Percentiles rank a stretch among this genome's conserved stretches.
Conservation (phyloP, 2,888 invertebrate genomes). For the Ennomos quercinarius region DNA sequence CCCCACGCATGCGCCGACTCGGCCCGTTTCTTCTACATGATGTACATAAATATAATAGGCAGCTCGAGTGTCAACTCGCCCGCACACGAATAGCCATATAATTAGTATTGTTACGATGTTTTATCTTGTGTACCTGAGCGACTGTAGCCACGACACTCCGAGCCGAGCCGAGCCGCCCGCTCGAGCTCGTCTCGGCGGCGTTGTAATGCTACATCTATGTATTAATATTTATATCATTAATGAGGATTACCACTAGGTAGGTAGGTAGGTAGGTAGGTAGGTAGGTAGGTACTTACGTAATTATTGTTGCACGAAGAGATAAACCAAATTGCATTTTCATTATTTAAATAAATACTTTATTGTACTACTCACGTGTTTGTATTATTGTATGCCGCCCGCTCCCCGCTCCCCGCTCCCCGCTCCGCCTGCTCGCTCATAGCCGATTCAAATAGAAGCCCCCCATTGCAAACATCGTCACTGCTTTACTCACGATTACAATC, state of each 20-base stretch:
- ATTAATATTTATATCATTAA: too few relatives aligned
- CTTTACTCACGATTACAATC: too few relatives aligned
- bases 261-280: not conserved
- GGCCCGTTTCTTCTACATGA: not conserved
- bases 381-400: not conserved
- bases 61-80: not conserved
- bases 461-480: too few relatives aligned
- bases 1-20: too few relatives aligned
- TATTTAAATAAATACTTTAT: slow-evolving; percentile 27
- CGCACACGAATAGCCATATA: slow-evolving; percentile 13
- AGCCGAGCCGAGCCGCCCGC: too few relatives aligned
- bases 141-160: not conserved
- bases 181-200: too few relatives aligned
- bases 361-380: slow-evolving; percentile 7
- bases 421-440: too few relatives aligned
- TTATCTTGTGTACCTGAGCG: slow-evolving; percentile 22
- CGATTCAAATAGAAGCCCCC: too few relatives aligned
- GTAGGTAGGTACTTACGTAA: not conserved
- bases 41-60: too few relatives aligned
- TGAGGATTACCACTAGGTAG: too few relatives aligned
- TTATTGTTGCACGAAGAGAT: slow-evolving; percentile 14
- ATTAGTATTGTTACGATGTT: slow-evolving; percentile 1
- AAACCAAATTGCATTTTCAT: slow-evolving; percentile 33
- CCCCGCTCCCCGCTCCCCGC: too few relatives aligned
- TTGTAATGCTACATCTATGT: too few relatives aligned